phyloP scores from a whole-genome alignment of 2,113 vertebrate species.

The Rana temporaria region DNA sequence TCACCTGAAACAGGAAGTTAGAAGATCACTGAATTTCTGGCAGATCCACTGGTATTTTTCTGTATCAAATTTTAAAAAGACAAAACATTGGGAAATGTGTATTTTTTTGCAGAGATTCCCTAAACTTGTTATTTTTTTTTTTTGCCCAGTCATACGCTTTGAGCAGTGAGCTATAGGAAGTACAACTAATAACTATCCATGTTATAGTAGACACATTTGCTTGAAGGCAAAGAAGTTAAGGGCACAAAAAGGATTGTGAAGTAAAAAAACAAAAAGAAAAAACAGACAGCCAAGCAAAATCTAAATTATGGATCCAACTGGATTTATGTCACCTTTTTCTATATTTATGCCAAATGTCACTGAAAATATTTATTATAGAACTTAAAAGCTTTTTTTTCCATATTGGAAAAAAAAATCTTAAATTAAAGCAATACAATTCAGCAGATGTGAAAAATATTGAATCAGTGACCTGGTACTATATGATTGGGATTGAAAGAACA shows the following conservation, averaged over 20 bases:
- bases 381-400: constrained; percentile 26
- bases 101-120: no score
- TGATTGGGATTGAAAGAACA: constrained; percentile 46
- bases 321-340: constrained; percentile 35
- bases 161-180: no score
- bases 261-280: neutral
- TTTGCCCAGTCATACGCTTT: no score
- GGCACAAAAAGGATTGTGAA: neutral
- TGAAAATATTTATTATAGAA: constrained; percentile 46
- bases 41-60: no score
- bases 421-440: constrained; percentile 54
- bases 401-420: constrained; percentile 30
- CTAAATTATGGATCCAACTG: constrained; percentile 25
- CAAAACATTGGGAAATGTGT: no score
- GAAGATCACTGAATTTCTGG: no score
- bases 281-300: constrained; percentile 9
- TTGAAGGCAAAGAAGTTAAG: neutral
- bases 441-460: constrained; percentile 45
- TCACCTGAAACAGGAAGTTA: no score
- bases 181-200: neutral
- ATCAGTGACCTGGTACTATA: constrained; percentile 47
- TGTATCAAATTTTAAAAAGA: no score
- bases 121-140: no score
- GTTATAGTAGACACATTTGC: neutral
- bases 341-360: constrained; percentile 39